Evolutionary conservation across 2,797 vertebrate species (phyloP), one percentile per base, ranked within the genome.

Genomic region (Sebastes iracundus): DNA sequence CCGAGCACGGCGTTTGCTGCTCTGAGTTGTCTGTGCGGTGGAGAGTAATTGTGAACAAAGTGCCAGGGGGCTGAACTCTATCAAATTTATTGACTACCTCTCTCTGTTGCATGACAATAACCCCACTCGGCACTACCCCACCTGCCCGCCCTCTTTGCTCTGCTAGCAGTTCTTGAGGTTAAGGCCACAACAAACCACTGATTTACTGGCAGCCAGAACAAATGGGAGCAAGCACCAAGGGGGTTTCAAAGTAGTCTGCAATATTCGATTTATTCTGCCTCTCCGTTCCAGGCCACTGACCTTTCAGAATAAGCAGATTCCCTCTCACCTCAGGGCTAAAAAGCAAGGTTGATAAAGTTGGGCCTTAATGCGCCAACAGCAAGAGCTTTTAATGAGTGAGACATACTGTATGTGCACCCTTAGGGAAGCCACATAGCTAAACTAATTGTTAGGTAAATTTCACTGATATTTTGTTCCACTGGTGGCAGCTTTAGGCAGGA

Each of bases 301-400:
- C 91, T 93, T 90, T 91, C 72, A 80, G 81, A 93, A 93, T 92
- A 92, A 92, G 83, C 88, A 90, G 87, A 92, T 90, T 89, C 76
- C 62, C 86, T 74, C 79, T 89, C 77, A 90, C 87, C 87, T 90
- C 75, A 42, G 89, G 88, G 90, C 87, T 81, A 78, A 87, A 46
- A 89, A 74, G 76, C 68, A 75, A 90, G 84, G 84, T 67, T 92
- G 86, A 91, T 87, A 68, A 81, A 90, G 75, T 79, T 42, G 2
- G 56, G 62, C 67, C 67, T 82, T 77, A 73, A 61, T 64, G 75
- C 20, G n/a, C 64, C 67, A 38, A 76, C 71, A 80, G 86, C 72
- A 30, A 66, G 61, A 58, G 74, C 75, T 80, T 87, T 85, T 90
- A 90, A 92, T 84, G 86, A 90, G 67, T 58, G 60, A 86, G 75